Evolutionary conservation across 2,113 vertebrate species (phyloP), one percentile per base, ranked within the genome.

Genomic region (Eudyptes chrysolophus): DNA sequence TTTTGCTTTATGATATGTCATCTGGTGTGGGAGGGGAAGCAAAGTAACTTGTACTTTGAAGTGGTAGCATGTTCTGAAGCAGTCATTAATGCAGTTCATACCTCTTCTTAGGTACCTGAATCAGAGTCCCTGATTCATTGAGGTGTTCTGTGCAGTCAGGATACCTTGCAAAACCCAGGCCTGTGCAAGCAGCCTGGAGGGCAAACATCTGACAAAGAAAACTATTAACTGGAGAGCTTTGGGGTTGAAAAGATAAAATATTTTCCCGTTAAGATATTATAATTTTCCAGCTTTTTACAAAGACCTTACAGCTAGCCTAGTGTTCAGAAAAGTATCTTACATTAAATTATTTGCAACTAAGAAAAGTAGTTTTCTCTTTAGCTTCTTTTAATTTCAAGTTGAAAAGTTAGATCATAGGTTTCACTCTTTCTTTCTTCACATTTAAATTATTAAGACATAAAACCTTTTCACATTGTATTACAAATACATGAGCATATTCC

Each of bases 1-100:
- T 95, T 97, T 96, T 95, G 70, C 89, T 87, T 93, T 94, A 89
- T 93, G 92, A 85, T 89, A 82, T 93, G 89, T 95, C 84, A 89
- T 94, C 84, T 89, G 77, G 27, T 89, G 49, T 93, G 84, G 96
- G 93, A 96, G 84, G 70, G 70, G 80, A 94, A 96, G 74, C 26
- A 89, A 82, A 95, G 61, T 92, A 77, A 72, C 82, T 94, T 77
- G 40, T 48, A 54, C 94, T 96, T 96, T 95, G 92, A 96, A 97
- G 96, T 77, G 36, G 48, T 65, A 91, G 81, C 74, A 62, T 89
- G 72, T 94, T 97, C 80, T 49, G 57, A 92, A 94, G 62, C 49
- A 84, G 55, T 81, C 29, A 84, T 95, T 95, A 94, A 84, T 58
- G 44, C n/a, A 82, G 66, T 76, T 95, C 74, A 34, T 89, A 87